phyloP scores from a whole-genome alignment of 2,888 invertebrate species.

The Dynastes hyllus region DNA sequence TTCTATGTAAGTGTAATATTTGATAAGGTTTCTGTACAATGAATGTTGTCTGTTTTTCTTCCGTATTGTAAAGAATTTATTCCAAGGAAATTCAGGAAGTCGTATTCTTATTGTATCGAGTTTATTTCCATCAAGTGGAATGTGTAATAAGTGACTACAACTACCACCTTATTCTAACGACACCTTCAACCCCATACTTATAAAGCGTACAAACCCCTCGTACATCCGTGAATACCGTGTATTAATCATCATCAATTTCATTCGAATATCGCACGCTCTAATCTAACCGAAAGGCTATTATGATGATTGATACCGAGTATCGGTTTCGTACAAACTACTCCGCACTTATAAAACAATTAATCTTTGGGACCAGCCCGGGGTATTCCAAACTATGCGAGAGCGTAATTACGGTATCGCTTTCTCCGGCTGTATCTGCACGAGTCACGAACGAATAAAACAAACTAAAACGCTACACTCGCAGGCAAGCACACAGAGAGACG shows the following conservation, averaged over 20 bases:
- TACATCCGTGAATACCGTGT: too few relatives aligned
- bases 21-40: too few relatives aligned
- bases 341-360: constrained; percentile 52
- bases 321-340: constrained; percentile 44
- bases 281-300: constrained; percentile 49
- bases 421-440: too few relatives aligned
- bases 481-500: too few relatives aligned
- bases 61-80: too few relatives aligned
- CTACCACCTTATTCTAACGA: neutral
- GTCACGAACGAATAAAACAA: constrained; percentile 2
- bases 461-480: neutral
- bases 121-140: too few relatives aligned
- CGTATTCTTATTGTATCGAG: too few relatives aligned
- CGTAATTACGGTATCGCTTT: constrained; percentile 39
- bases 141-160: neutral
- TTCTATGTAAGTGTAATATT: too few relatives aligned
- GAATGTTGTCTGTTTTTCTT: too few relatives aligned
- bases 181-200: neutral
- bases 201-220: neutral
- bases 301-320: constrained; percentile 48
- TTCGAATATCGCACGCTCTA: constrained; percentile 36
- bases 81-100: too few relatives aligned
- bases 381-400: constrained; percentile 20
- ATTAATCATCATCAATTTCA: constrained; percentile 22
- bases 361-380: constrained; percentile 15